Conservation (phyloP, 2,797 vertebrate genomes). For the Coregonus ussuriensis region DNA sequence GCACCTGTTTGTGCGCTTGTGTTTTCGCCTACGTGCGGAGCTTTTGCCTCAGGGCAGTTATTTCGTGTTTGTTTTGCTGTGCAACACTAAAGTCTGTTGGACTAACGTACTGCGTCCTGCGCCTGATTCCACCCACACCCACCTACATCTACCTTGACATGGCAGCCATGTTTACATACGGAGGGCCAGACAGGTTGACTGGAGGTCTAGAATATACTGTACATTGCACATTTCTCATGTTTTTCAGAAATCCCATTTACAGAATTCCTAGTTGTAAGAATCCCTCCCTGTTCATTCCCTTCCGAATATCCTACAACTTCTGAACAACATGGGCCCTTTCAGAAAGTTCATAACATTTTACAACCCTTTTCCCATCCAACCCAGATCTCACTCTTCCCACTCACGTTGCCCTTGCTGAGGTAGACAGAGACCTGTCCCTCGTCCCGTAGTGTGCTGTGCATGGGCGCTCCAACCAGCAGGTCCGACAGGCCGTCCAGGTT, state of each 20-base stretch:
- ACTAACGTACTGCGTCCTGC: too few species aligned
- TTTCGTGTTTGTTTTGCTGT: too few species aligned
- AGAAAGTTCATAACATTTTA: too few species aligned
- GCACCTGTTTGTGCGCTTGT: too few species aligned
- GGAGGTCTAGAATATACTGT: neutral
- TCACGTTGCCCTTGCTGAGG: constrained; percentile 97
- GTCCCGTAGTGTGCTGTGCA: constrained; percentile 94
- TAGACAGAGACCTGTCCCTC: constrained; percentile 96
- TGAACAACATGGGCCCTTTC: neutral
- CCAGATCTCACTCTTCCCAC: constrained; percentile 63
- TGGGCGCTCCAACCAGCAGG: constrained; percentile 96
- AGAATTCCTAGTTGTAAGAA: neutral
- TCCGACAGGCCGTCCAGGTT: constrained; percentile 95
- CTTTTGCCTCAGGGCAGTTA: too few species aligned
- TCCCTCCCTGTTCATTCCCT: neutral
- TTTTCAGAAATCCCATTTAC: neutral
- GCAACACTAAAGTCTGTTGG: too few species aligned
- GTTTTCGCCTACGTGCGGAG: too few species aligned
- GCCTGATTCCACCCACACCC: too few species aligned
- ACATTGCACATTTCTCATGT: neutral
- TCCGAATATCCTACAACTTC: neutral
- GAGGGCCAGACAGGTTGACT: neutral
- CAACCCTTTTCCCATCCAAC: neutral
- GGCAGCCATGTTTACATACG: neutral
- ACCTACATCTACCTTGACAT: too few species aligned